These are phyloP conservation scores for Crotophaga sulcirostris DNA, from an alignment of 2,113 vertebrate genomes.

Conservation along the genomic window DNA sequence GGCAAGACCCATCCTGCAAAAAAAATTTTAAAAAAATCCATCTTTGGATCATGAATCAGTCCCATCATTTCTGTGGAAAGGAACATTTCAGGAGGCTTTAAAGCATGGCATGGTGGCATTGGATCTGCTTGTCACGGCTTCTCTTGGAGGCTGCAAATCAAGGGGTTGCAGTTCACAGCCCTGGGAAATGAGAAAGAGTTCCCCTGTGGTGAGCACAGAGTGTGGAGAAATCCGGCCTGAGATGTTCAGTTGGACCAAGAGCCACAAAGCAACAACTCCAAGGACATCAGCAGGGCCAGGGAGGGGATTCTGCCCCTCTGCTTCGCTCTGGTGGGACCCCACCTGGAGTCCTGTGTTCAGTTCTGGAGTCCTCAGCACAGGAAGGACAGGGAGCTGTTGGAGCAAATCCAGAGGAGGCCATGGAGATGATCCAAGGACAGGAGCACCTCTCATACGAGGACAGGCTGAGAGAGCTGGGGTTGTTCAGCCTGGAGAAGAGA, in stretches of 20 bases:
- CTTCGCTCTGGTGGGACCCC: too few relatives aligned
- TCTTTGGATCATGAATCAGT: slow-evolving; percentile 31
- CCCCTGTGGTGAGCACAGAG: neutral
- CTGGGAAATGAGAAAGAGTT: neutral
- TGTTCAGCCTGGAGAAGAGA: too few relatives aligned
- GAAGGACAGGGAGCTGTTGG: too few relatives aligned
- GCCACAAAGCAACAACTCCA: neutral
- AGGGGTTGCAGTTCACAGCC: slow-evolving; percentile 29
- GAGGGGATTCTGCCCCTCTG: too few relatives aligned
- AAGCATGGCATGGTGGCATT: neutral
- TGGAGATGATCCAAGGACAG: too few relatives aligned
- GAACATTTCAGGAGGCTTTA: slow-evolving; percentile 26
- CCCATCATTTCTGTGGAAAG: neutral
- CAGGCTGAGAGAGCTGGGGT: too few relatives aligned
- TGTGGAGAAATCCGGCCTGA: neutral
- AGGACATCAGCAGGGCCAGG: too few relatives aligned
- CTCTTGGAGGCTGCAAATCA: neutral
- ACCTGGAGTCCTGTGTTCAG: too few relatives aligned
- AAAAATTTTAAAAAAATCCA: too few relatives aligned
- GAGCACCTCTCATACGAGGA: too few relatives aligned
- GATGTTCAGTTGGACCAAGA: neutral
- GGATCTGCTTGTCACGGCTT: neutral
- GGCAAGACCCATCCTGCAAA: neutral
- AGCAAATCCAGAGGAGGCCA: too few relatives aligned
- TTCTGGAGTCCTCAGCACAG: too few relatives aligned